Conservation (phyloP, 2,888 invertebrate genomes). For the Suillia variegata region DNA sequence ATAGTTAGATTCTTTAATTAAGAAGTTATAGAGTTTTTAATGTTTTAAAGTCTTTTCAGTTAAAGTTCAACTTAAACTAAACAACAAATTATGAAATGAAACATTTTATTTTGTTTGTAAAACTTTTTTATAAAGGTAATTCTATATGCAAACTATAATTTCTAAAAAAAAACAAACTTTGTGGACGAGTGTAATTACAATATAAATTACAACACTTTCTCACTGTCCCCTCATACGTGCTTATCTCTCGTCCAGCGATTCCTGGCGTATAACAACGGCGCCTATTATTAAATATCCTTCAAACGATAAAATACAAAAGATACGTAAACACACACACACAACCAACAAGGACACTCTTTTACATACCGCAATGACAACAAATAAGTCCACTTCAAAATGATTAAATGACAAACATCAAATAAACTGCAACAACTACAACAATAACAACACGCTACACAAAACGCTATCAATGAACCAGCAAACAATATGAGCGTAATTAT, state of each 20-base stretch:
- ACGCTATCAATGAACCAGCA: conserved; percentile 28
- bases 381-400: conserved; percentile 45
- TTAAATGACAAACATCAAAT: conserved; percentile 51
- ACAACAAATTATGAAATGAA: not conserved
- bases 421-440: conserved; percentile 44
- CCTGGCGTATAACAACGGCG: not conserved
- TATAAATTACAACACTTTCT: not conserved
- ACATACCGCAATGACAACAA: conserved; percentile 40
- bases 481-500: conserved; percentile 50
- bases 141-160: too few relatives aligned
- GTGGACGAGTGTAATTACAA: not conserved
- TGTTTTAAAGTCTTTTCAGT: not conserved
- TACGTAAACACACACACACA: not conserved
- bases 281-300: not conserved
- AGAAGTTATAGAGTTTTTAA: too few relatives aligned
- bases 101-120: not conserved
- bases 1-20: too few relatives aligned
- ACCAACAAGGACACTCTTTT: too few relatives aligned
- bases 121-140: too few relatives aligned
- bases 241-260: not conserved
- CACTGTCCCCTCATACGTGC: not conserved
- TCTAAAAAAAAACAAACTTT: too few relatives aligned
- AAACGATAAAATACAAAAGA: too few relatives aligned
- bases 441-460: not conserved
- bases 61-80: not conserved